Percentiles rank a stretch among this genome's conserved stretches.
Conservation (phyloP, 2,888 invertebrate species). For the Agriotes lineatus region DNA sequence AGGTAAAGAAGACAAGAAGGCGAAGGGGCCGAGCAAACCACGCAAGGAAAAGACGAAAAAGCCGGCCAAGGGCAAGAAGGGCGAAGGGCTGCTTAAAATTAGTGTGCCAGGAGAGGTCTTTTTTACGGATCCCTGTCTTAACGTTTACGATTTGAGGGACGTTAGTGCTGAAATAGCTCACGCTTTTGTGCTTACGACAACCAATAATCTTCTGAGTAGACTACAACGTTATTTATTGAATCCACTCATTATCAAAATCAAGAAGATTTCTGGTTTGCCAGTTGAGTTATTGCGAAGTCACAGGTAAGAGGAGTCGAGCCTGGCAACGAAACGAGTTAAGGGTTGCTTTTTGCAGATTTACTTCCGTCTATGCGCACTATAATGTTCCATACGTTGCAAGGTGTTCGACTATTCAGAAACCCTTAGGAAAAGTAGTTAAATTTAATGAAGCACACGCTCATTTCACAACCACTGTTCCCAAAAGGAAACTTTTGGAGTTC, state of each 20-base stretch:
- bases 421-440: constrained; percentile 38
- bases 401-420: constrained; percentile 39
- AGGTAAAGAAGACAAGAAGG: constrained; percentile 29
- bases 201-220: constrained; percentile 46
- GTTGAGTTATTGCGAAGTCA: constrained; percentile 40
- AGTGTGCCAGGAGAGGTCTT: constrained; percentile 49
- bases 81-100: constrained; percentile 32
- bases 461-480: constrained; percentile 43
- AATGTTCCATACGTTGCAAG: constrained; percentile 43
- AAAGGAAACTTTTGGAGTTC: constrained; percentile 44
- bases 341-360: constrained; percentile 43
- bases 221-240: constrained; percentile 46
- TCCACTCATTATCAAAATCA: constrained; percentile 49
- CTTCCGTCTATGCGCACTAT: constrained; percentile 45
- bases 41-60: constrained; percentile 25
- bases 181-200: constrained; percentile 43
- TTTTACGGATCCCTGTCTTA: constrained; percentile 50
- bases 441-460: constrained; percentile 50
- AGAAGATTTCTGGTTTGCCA: constrained; percentile 50
- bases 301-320: constrained; percentile 33
- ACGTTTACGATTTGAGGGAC: constrained; percentile 43
- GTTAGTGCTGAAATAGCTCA: constrained; percentile 26
- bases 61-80: constrained; percentile 20
- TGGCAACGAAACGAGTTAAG: too few relatives aligned
- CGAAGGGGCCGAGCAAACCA: neutral